Base-by-base conservation (phyloP, 2,797 vertebrate species). In the Siniperca scherzeri region DNA sequence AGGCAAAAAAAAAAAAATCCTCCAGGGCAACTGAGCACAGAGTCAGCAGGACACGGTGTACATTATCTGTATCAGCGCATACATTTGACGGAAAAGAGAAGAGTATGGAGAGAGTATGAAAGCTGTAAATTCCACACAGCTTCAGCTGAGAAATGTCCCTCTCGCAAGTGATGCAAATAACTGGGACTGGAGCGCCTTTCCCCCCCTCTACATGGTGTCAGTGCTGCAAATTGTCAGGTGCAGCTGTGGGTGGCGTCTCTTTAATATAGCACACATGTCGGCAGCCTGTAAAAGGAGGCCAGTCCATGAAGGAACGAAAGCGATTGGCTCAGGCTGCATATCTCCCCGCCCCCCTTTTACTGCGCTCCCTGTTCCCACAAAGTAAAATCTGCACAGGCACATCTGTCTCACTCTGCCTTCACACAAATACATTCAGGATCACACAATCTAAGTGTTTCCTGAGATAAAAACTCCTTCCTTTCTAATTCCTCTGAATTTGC, bases 261-360 rank as follows among this genome's bases (percentile, higher is more conserved):
- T 91, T 95, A 95, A 97, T 96, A 97, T 94, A 96, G 94, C 94
- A 91, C 38, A 85, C 86, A 50, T 85, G 87, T 91, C 92, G 89
- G 90, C 91, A 96, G 96, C 92, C 96, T 98, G 96, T 97, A 98
- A 97, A 97, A 97, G 95, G 96, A 97, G 96, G 97, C 95, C 96
- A 89, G 91, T 82, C 93, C 87, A 21, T 57, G 53, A 78, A 60
- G 78, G 78, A 79, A 36, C 81, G 4, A 38, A 60, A 36, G 60
- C 0, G 61, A 95, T 94, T 93, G 93, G 94, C 79, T 85, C 27
- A 52, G 56, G 53, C 61, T 42, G n/a, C 53, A 9, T 53, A 40
- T 53, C 16, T 56, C 44, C 78, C 79, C 78, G 5, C 84, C 83
- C 59, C 55, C 60, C 25, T 27, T 68, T 21, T 52, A 14, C 74